Base-by-base conservation (phyloP, 1,140 invertebrate genomes). In the Calosoma granatense region DNA sequence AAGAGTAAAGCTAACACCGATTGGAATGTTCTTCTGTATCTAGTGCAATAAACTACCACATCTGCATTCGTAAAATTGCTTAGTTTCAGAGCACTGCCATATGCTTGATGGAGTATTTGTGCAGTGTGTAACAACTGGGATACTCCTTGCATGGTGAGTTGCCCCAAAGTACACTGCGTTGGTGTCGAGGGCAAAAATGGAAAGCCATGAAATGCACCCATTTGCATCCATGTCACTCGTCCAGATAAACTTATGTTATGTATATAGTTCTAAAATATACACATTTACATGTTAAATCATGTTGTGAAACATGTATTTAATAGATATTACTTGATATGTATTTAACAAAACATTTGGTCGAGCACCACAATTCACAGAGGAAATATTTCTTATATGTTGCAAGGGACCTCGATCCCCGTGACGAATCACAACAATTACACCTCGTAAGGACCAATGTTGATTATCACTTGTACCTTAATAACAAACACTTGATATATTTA, bases 321-420 rank as follows among this genome's bases (percentile, higher is more conserved):
- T 43, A 22, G 22, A 15, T 53, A 19, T 55, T 60, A 70, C 69
- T 61, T 69, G 68, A 60, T 72, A 72, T 14, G 63, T 56, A 22
- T 54, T 64, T 41, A 72, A 62, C 23, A 64, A 43, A 19, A 64
- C 58, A 6, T 61, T 67, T 56, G 65, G 59, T 15, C 60, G 67
- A 3, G 75, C 74, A 14, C 84, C 82, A 72, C 93, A 96, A 61
- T 90, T 85, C 2, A 94, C 77, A 51, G 75, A 79, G 20, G 85
- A 82, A 41, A 88, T 81, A 61, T 88, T 85, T 59, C 81, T 77
- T 2, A 94, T 76, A 69, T 90, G 86, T 6, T 86, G 82, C 51
- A 95, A 75, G 1, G 91, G 87, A 2, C 90, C 89, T 43, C 92
- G 76, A 70, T 94, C 92, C 1, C 93, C 93, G 72, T 96, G 92